Percentiles rank a stretch among this genome's conserved stretches.
Evolutionary conservation across 1,140 invertebrate species (phyloP).

Genomic region (Macrotrachela quadricornifera): DNA sequence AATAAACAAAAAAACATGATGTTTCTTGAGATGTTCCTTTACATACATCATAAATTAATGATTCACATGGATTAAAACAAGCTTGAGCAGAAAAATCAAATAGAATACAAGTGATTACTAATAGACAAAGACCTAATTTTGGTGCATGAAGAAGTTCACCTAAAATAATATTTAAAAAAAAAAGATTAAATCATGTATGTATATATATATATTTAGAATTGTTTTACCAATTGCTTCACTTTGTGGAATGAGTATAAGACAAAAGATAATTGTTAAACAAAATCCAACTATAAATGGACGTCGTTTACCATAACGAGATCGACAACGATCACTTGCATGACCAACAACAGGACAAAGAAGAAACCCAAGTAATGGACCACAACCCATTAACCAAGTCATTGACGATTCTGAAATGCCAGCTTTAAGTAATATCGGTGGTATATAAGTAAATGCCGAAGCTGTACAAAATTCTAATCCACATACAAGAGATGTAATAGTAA

Average conservation of each 20-base stretch:
- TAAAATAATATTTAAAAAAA: not conserved
- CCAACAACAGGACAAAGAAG: slow-evolving; percentile 31
- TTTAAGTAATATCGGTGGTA: slow-evolving; percentile 35
- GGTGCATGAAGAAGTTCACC: slow-evolving; percentile 10
- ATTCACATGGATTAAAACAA: slow-evolving; percentile 33
- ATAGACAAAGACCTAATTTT: slow-evolving; percentile 13
- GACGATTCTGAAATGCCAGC: slow-evolving; percentile 30
- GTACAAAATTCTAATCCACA: slow-evolving; percentile 34
- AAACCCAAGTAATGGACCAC: slow-evolving; percentile 31
- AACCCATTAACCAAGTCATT: slow-evolving; percentile 29
- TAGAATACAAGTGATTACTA: slow-evolving; percentile 28
- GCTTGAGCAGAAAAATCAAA: slow-evolving; percentile 33
- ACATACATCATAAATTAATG: slow-evolving; percentile 29
- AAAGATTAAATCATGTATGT: too few relatives aligned
- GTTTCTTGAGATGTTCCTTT: slow-evolving; percentile 20
- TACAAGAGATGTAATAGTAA: slow-evolving; percentile 29
- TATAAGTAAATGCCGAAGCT: slow-evolving; percentile 34
- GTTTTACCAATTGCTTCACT: slow-evolving; percentile 15
- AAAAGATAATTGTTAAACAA: slow-evolving; percentile 23
- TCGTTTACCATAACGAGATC: slow-evolving; percentile 18
- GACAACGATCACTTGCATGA: slow-evolving; percentile 27
- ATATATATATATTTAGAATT: too few relatives aligned
- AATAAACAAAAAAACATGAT: slow-evolving; percentile 31
- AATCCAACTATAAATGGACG: slow-evolving; percentile 32
- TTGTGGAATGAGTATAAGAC: slow-evolving; percentile 25